Conservation (phyloP, 1,140 invertebrate species). For the Cryptotermes secundus region DNA sequence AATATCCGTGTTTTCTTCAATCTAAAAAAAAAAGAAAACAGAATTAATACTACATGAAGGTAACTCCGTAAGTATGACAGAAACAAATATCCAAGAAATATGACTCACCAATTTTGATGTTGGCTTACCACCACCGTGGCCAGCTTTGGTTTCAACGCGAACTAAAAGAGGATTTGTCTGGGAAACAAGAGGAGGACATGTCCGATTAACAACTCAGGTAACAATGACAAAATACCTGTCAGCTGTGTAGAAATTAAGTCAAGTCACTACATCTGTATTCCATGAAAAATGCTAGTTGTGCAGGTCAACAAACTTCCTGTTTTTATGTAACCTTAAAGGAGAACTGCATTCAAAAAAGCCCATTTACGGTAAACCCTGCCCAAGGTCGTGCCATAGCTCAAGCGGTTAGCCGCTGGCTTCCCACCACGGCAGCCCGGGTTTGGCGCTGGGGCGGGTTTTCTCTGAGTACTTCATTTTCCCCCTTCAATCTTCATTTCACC, state of each 20-base stretch:
- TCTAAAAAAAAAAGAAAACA: constrained; percentile 59
- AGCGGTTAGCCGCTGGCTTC: too few relatives aligned
- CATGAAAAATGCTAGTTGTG: too few relatives aligned
- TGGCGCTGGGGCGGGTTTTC: too few relatives aligned
- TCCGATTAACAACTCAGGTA: neutral
- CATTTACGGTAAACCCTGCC: too few relatives aligned
- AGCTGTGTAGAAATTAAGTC: neutral
- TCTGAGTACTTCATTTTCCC: too few relatives aligned
- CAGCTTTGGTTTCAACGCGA: constrained; percentile 90
- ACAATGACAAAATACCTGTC: neutral
- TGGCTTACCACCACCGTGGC: constrained; percentile 95
- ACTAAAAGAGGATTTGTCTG: constrained; percentile 89
- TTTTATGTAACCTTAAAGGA: too few relatives aligned
- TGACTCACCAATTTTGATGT: constrained; percentile 82
- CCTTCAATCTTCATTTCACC: too few relatives aligned
- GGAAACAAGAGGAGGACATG: constrained; percentile 36
- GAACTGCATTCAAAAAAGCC: too few relatives aligned
- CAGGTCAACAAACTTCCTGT: too few relatives aligned
- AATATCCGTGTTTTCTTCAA: constrained; percentile 86
- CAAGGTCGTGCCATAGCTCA: too few relatives aligned
- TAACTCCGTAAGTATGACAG: constrained; percentile 28
- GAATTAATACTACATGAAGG: constrained; percentile 8
- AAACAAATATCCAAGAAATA: constrained; percentile 31
- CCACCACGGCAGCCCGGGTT: too few relatives aligned
- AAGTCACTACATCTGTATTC: too few relatives aligned